Evolutionary conservation across 1,140 invertebrate genomes (phyloP), one percentile per base, ranked within the genome.

Genomic region (Euura saliciscinereae): DNA sequence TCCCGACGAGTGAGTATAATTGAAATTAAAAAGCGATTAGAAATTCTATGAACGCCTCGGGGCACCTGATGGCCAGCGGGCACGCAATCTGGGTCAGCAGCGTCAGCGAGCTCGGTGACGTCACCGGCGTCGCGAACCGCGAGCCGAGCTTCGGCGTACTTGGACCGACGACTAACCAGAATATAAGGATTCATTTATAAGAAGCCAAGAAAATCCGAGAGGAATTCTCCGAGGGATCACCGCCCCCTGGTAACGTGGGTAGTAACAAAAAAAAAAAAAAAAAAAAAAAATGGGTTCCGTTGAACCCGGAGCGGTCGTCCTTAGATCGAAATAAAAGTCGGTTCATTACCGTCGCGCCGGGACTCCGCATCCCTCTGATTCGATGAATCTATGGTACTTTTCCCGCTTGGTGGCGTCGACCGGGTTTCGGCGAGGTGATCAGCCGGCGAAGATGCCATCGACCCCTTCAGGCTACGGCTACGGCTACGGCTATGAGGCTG

Each of bases 271-370:
- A n/a, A 6, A 59, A 11, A 59, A 59, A 59, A 59, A 28, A n/a
- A n/a, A 6, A 59, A n/a, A 75, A 84, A 84, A 85, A 86, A 84
- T 85, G 77, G 73, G 81, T 85, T 84, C 81, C 83, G 85, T 85
- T 80, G 83, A 85, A 85, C 84, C 78, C 81, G 67, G 77, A 85
- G 83, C 80, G 84, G 84, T 85, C 79, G 83, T 81, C 84, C 83
- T 86, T 86, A 85, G 77, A 80, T 82, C 51, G 70, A 72, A 82
- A 79, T 79, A 85, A 86, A 86, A 86, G 84, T 82, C 75, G 80
- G 83, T 82, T 84, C 80, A 84, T 84, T 85, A 85, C 80, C 59
- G 59, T 1, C 13, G 8, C 59, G 13, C 59, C 8, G 59, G 13
- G 8, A 64, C 13, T 13, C 59, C 13, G 13, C 8, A 28, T 28